phyloP scores from a whole-genome alignment of 2,888 invertebrate genomes.

The Acanthosepion lycidas region DNA sequence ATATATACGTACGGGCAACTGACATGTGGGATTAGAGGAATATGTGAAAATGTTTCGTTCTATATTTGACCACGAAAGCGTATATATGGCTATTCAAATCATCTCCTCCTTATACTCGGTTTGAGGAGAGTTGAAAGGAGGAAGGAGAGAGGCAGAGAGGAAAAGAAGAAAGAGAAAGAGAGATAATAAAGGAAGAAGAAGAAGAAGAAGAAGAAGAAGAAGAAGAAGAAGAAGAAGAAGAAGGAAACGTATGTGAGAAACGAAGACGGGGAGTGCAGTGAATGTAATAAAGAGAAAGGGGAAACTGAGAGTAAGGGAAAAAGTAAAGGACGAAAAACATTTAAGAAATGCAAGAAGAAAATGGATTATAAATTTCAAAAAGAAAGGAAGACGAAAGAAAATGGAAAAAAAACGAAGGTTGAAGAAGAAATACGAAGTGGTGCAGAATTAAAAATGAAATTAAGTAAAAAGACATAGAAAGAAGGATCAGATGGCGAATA shows the following conservation, averaged over 20 bases:
- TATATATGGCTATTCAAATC: not conserved
- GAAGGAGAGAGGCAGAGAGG: too few species aligned
- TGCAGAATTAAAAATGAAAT: too few species aligned
- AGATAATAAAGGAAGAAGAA: too few species aligned
- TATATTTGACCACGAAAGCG: slow-evolving; percentile 33
- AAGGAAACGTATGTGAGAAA: not conserved
- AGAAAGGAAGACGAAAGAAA: not conserved
- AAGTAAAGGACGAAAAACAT: not conserved
- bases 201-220: too few species aligned
- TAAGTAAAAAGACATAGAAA: too few species aligned
- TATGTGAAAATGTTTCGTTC: slow-evolving; percentile 20
- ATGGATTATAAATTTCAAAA: not conserved
- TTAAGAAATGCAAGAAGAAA: not conserved
- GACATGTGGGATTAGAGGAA: not conserved
- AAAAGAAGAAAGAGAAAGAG: too few species aligned
- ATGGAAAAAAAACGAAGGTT: not conserved
- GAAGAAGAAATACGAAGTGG: not conserved
- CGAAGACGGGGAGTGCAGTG: not conserved
- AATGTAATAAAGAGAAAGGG: not conserved
- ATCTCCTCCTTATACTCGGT: not conserved
- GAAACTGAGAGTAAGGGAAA: too few species aligned
- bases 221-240: too few species aligned
- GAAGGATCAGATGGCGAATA: too few species aligned
- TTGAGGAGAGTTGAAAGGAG: too few species aligned
- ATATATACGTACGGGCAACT: not conserved